Conservation (phyloP, 2,888 invertebrate species). For the Strigamia crassipes region DNA sequence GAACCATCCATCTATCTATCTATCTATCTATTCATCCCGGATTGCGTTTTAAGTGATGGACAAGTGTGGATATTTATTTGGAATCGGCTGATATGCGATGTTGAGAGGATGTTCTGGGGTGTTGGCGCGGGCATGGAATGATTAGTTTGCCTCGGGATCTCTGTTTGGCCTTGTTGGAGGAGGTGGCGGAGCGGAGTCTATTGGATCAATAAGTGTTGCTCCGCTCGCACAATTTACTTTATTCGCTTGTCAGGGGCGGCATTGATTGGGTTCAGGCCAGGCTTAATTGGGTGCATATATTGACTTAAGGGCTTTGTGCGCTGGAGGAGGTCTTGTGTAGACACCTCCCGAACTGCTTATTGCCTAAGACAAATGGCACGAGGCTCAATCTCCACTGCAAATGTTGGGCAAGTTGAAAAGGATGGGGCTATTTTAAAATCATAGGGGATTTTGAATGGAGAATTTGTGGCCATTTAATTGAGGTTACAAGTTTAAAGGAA, state of each 20-base stretch:
- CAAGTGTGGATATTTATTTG: not conserved
- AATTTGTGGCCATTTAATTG: constrained; percentile 4
- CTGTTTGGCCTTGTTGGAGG: not conserved
- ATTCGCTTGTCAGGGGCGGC: constrained; percentile 9
- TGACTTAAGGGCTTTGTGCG: constrained; percentile 33
- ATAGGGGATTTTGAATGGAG: not conserved
- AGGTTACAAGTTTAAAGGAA: constrained; percentile 1
- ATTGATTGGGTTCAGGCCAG: constrained; percentile 23
- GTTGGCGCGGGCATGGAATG: not conserved
- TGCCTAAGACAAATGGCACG: constrained; percentile 10
- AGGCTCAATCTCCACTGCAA: constrained; percentile 2
- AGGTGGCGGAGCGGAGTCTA: constrained; percentile 4
- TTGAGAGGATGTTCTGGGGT: not conserved
- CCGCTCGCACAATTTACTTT: constrained; percentile 4
- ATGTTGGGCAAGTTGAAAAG: not conserved
- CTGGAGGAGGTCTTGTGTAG: constrained; percentile 30
- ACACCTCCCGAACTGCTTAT: constrained; percentile 15
- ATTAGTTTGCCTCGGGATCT: not conserved
- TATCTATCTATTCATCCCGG: too few species aligned
- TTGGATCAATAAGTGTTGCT: constrained; percentile 10
- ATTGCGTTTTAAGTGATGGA: not conserved
- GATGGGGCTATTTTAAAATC: constrained; percentile 4
- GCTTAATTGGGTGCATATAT: constrained; percentile 41
- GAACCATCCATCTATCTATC: too few species aligned
- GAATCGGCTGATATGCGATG: not conserved